These are phyloP conservation scores for Lycopodina hypogea DNA, from an alignment of 37 sponge, comb jelly and placozoan species.

Conservation along the genomic window DNA sequence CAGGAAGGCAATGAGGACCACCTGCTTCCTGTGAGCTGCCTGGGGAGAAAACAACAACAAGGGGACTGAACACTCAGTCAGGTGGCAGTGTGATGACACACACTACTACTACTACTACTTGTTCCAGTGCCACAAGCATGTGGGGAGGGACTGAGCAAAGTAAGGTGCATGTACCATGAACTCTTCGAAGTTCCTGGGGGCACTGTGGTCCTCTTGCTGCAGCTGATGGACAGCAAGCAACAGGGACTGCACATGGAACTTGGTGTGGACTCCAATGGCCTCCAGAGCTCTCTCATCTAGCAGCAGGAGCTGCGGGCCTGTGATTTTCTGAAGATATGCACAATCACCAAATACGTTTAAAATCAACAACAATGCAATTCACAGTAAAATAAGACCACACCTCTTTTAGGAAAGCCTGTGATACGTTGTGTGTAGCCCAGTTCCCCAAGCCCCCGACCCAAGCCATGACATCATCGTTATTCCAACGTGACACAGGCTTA, in stretches of 20 bases:
- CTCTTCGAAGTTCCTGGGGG: conserved; percentile 42
- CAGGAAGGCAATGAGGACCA: conserved; percentile 18
- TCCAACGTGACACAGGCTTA: conserved; percentile 47
- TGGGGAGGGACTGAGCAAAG: too few species aligned
- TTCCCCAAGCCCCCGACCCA: conserved; percentile 58
- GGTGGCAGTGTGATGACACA: too few species aligned
- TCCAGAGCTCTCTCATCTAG: conserved; percentile 13
- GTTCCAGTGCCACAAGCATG: too few species aligned
- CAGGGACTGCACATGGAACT: conserved; percentile 8
- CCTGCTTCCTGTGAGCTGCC: conserved; percentile 47
- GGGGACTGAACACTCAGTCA: too few species aligned
- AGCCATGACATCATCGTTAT: conserved; percentile 28
- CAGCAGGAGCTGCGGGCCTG: conserved; percentile 46
- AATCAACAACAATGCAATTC: neutral
- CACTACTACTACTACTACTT: too few species aligned
- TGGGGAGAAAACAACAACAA: neutral
- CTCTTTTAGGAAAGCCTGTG: conserved; percentile 27
- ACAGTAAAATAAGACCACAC: conserved; percentile 9
- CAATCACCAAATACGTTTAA: neutral
- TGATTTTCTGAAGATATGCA: conserved; percentile 24
- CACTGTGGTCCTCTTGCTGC: neutral
- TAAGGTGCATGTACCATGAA: conserved; percentile 54
- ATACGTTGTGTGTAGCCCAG: conserved; percentile 29
- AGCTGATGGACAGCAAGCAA: conserved; percentile 37
- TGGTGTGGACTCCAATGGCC: conserved; percentile 8